Conservation (phyloP, 2,113 vertebrate genomes). For the Macrotus californicus region DNA sequence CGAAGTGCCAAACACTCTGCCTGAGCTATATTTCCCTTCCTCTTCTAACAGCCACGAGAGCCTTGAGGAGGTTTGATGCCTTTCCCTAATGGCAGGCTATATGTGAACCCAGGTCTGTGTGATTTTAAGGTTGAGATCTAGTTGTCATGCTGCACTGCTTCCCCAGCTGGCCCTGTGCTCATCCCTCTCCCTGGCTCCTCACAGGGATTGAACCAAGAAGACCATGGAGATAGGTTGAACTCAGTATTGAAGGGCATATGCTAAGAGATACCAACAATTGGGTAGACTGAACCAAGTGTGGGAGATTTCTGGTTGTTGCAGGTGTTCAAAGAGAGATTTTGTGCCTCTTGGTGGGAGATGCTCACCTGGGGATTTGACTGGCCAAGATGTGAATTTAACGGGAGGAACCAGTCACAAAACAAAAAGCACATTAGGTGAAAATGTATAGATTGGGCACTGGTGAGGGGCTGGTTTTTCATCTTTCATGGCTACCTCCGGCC, state of each 20-base stretch:
- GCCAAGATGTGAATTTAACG: not conserved
- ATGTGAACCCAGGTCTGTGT: not conserved
- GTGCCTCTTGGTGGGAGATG: not conserved
- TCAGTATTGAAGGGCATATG: not conserved
- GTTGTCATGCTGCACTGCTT: not conserved
- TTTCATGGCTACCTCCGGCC: not conserved
- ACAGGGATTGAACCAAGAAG: not conserved
- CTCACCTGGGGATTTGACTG: too few relatives aligned
- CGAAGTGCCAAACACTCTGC: not conserved
- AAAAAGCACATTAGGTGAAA: not conserved
- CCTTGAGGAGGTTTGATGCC: not conserved
- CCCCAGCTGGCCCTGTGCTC: not conserved
- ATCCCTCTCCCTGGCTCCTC: not conserved
- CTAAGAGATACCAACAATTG: not conserved
- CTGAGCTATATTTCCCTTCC: conserved; percentile 9
- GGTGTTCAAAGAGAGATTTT: not conserved
- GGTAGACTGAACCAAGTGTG: not conserved
- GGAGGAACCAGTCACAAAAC: not conserved
- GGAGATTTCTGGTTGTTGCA: not conserved
- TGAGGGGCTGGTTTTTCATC: not conserved
- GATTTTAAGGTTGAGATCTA: not conserved
- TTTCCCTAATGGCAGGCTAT: not conserved
- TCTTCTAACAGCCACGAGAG: not conserved
- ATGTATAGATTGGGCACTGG: not conserved
- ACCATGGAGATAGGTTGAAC: not conserved